These are phyloP conservation scores for Cryptoblepharus egeriae DNA, from an alignment of 2,797 vertebrate genomes.

Conservation along the genomic window DNA sequence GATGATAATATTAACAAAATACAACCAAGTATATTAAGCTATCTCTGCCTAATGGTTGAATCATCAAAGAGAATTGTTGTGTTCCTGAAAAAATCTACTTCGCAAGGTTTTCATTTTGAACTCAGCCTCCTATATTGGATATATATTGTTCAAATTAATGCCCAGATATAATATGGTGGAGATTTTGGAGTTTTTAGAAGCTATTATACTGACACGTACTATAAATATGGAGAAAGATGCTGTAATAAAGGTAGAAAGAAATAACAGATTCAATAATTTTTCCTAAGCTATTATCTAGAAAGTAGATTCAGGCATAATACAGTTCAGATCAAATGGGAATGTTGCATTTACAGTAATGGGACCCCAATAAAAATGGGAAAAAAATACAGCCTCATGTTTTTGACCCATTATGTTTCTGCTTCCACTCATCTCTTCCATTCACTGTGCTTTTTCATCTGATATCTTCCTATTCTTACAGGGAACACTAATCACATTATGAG, in stretches of 20 bases:
- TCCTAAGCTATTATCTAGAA: not conserved
- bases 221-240: not conserved
- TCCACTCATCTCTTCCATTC: conserved; percentile 21
- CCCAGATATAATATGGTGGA: accelerated
- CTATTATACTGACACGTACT: conserved; percentile 36
- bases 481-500: conserved; percentile 49
- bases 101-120: not conserved
- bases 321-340: conserved; percentile 42
- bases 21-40: not conserved
- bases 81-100: not conserved
- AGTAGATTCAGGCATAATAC: conserved; percentile 16
- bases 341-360: conserved; percentile 27
- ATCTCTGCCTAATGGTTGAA: conserved; percentile 4
- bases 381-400: conserved; percentile 40
- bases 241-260: conserved; percentile 1
- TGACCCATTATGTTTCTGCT: conserved; percentile 48
- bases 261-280: not conserved
- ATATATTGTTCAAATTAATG: conserved; percentile 25
- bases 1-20: conserved; percentile 10
- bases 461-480: conserved; percentile 54
- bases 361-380: conserved; percentile 48
- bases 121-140: conserved; percentile 10
- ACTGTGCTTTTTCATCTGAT: conserved; percentile 41
- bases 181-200: conserved; percentile 7
- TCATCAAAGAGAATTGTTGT: conserved; percentile 10